Base-by-base conservation (phyloP, 2,888 invertebrate genomes). In the Hirtodrosophila histrioides region DNA sequence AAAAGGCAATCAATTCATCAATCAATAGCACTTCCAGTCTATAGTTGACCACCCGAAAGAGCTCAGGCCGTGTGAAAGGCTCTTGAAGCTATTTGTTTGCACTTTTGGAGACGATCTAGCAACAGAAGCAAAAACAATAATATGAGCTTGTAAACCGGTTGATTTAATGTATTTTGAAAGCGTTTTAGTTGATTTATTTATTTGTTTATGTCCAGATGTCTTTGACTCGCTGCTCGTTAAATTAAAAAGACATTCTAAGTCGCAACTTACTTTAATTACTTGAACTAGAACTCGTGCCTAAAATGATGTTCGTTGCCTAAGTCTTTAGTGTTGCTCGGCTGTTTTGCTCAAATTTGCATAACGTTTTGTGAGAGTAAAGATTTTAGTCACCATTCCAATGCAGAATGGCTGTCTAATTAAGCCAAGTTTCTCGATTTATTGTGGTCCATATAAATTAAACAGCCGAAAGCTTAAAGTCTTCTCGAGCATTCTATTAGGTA, bases 81-180 rank as follows among this genome's bases (percentile, higher is more conserved):
- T 67, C 53, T 55, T 61, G 50, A 49, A 58, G 62, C 9, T 31
- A 9, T 69, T 65, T 80, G 63, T 75, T 81, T 83, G 57, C 62
- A 81, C 45, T 60, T 65, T 64, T 65, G 48, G 23, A 67, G 76
- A 75, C 66, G 41, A 61, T 61, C 36, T 62, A 27, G 29, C 10
- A 17, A 37, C 43, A 55, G 48, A 33, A 51, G 36, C 37, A 12
- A 35, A 33, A 53, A 39, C 23, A 36, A 44, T 39, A 48, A 53
- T 58, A 39, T 50, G 6, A 46, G 55, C 50, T 62, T 49, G 48
- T 66, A 85, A 86, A 84, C 88, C 82, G 82, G 88, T 88, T 84
- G 35, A 69, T 64, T 76, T 69, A 72, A 68, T 70, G 64, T 61
- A 56, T 80, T 86, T 84, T 81, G 70, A 88, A 84, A 84, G 88